Conservation (phyloP, 1,140 invertebrate genomes). For the Pseudachorutes palmiensis region DNA sequence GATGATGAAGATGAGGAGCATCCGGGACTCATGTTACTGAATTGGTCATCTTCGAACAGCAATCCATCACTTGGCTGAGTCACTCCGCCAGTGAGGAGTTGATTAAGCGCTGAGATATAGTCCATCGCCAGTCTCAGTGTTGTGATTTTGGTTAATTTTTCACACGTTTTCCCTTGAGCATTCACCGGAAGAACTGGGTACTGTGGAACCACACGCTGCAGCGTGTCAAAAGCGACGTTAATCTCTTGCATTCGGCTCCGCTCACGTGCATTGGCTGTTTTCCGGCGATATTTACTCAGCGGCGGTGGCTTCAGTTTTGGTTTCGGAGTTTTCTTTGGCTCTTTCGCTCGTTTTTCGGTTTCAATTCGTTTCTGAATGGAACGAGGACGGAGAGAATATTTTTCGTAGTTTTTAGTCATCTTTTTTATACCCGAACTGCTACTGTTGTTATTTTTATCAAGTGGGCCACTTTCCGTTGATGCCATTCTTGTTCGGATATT, state of each 20-base stretch:
- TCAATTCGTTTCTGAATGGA: conserved; percentile 49
- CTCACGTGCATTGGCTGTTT: conserved; percentile 81
- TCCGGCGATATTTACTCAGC: conserved; percentile 77
- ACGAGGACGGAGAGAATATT: conserved; percentile 49
- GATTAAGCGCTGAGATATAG: conserved; percentile 63
- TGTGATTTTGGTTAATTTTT: conserved; percentile 81
- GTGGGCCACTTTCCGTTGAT: neutral
- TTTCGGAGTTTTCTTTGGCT: conserved; percentile 42
- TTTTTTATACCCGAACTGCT: neutral
- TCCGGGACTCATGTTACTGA: neutral
- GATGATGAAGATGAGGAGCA: conserved; percentile 10
- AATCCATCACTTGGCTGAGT: conserved; percentile 12
- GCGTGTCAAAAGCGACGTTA: conserved; percentile 72
- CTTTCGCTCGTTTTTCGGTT: conserved; percentile 43
- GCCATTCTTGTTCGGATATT: neutral
- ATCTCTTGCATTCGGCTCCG: conserved; percentile 77
- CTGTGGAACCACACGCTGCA: conserved; percentile 63
- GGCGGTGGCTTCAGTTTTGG: conserved; percentile 69
- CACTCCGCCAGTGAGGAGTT: conserved; percentile 42
- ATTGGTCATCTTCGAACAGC: neutral
- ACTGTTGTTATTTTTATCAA: neutral
- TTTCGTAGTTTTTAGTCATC: conserved; percentile 36
- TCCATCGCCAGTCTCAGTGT: conserved; percentile 76
- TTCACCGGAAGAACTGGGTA: conserved; percentile 42
- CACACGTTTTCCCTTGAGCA: conserved; percentile 47